Conservation (phyloP, 2,797 vertebrate genomes). For the Sebastes kiyomatsui region DNA sequence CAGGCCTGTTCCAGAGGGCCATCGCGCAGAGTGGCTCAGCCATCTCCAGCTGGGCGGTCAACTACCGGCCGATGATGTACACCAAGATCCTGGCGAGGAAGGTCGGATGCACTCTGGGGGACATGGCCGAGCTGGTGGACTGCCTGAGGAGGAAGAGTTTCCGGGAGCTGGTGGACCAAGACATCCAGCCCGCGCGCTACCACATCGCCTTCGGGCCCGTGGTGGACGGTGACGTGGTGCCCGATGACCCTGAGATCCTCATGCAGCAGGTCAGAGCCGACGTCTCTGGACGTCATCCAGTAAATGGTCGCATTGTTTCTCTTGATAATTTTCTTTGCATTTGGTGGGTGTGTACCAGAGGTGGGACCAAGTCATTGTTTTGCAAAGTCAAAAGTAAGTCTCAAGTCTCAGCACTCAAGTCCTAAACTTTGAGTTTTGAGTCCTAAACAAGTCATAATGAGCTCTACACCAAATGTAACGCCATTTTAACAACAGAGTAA, state of each 20-base stretch:
- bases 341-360: neutral
- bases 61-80: slow-evolving; percentile 92
- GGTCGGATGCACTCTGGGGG: slow-evolving; percentile 89
- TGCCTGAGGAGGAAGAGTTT: slow-evolving; percentile 91
- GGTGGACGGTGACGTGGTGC: slow-evolving; percentile 95
- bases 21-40: slow-evolving; percentile 95
- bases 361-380: no score
- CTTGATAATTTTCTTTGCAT: neutral
- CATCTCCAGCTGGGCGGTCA: slow-evolving; percentile 96
- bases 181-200: slow-evolving; percentile 94
- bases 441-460: no score
- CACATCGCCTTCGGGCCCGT: slow-evolving; percentile 96
- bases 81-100: slow-evolving; percentile 91
- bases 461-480: no score
- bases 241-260: slow-evolving; percentile 95
- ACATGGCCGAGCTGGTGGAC: slow-evolving; percentile 88
- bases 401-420: no score
- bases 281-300: neutral
- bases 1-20: slow-evolving; percentile 94
- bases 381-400: no score
- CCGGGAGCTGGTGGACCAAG: slow-evolving; percentile 94
- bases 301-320: neutral
- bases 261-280: slow-evolving; percentile 89
- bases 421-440: no score
- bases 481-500: no score